Base-by-base conservation (phyloP, 2,113 vertebrate genomes). In the Cavia porcellus region DNA sequence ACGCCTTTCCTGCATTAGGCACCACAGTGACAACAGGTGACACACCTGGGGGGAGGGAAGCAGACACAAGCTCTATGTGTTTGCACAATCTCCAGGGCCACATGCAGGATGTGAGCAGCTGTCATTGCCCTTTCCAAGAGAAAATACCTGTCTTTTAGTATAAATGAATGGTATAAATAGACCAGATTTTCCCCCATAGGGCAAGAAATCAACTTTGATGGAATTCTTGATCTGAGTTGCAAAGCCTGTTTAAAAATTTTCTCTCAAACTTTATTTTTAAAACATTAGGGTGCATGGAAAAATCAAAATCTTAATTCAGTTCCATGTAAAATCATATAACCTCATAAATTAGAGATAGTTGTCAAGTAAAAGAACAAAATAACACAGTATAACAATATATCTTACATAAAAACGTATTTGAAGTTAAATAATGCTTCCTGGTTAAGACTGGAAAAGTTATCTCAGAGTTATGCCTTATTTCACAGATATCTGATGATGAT, bases 1-100 rank as follows among this genome's bases (percentile, higher is more conserved):
- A 28, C 4, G 32, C 77, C 57, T 61, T 96, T 96, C 96, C 83
- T 92, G 97, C 84, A 96, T 64, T 91, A 74, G 96, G 93, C 96
- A 96, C 96, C 96, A 96, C 88, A 90, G 91, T 61, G 87, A 94
- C 70, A 87, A 81, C 86, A 93, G 79, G 84, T 92, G 89, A 94
- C 82, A 15, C 95, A 89, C 91, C 92, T 96, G 50, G 89, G 96
- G 89, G 82, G 86, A 82, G 96, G 80, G 96, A 98, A 98, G 97
- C 97, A 93, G 94, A 96, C 90, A 94, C 95, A 95, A 68, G 86
- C 92, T 98, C 84, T 95, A 96, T 75, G 57, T 96, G 94, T 97
- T 98, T 98, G 94, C 98, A 94, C 97, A 95, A 30, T 89, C 10
- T 38, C 86, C 87, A 88, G 92, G 89, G 92, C 97, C 98, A 97